Evolutionary conservation across 1,140 invertebrate species (phyloP), one percentile per base, ranked within the genome.

Genomic region (Dinoponera quadriceps): DNA sequence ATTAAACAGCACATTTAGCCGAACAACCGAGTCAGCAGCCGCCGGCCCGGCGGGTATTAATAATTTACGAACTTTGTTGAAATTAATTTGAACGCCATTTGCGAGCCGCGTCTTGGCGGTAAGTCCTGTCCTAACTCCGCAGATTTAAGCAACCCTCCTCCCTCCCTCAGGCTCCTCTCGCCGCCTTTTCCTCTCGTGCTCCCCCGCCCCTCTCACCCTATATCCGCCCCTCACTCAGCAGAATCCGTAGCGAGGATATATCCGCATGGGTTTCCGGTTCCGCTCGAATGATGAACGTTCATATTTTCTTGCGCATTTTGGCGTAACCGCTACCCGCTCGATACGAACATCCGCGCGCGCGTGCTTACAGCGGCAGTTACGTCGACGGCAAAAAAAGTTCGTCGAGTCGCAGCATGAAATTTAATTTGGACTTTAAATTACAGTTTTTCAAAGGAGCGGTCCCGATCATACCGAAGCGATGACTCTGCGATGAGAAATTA

Each of bases 11-110:
- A 69, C 86, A 90, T 90, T 89, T 92, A 87, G 84, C 65, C 68
- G 85, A 86, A 89, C 83, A 85, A 89, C 63, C 68, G 87, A 84
- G 87, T 88, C 89, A 85, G 89, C 88, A 82, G 82, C 62, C 73
- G 75, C 77, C 85, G 14, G 48, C 62, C 68, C 73, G 68, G 74
- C 54, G 78, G 69, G 86, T 90, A 91, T 92, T 91, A 91, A 91
- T 92, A 91, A 91, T 91, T 91, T 91, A 91, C 62, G 73, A 89
- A 91, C 85, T 92, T 91, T 83, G 80, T 65, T 20, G 83, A 91
- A 91, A 92, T 92, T 92, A 92, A 92, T 92, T 92, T 81, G 86
- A 90, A 89, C 85, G 80, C 65, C 84, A 85, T 91, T 91, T 86
- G 83, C 83, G 60, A 71, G 59, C 78, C 83, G 84, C 85, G 83